These are phyloP conservation scores for Drepana arcuata DNA, from an alignment of 1,140 invertebrate genomes.

Conservation along the genomic window DNA sequence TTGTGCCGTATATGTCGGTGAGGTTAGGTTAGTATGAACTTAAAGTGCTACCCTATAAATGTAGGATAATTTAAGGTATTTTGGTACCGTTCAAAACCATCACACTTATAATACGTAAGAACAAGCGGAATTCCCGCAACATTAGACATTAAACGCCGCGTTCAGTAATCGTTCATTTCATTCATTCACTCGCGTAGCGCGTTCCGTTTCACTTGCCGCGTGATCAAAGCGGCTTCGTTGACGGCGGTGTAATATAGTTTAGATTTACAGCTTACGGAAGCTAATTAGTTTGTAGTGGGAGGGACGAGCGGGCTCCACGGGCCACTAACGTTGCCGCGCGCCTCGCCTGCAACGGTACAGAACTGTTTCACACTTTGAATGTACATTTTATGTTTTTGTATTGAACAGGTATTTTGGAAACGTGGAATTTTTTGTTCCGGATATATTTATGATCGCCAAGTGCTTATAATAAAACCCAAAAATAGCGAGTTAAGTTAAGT, in stretches of 20 bases:
- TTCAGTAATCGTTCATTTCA: slow-evolving; percentile 40
- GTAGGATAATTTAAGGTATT: too few relatives aligned
- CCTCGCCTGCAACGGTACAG: slow-evolving; percentile 31
- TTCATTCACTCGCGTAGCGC: slow-evolving; percentile 16
- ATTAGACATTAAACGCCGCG: slow-evolving; percentile 50
- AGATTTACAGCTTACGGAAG: slow-evolving; percentile 62
- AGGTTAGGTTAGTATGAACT: too few relatives aligned
- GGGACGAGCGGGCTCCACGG: slow-evolving; percentile 25
- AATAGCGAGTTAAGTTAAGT: too few relatives aligned
- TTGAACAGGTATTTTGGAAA: too few relatives aligned
- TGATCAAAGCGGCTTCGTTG: slow-evolving; percentile 52
- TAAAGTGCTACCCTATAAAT: too few relatives aligned
- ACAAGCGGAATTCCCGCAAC: slow-evolving; percentile 26
- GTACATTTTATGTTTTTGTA: too few relatives aligned
- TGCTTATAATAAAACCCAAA: too few relatives aligned
- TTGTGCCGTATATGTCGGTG: too few relatives aligned
- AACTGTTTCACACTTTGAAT: slow-evolving; percentile 22
- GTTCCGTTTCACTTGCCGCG: slow-evolving; percentile 45
- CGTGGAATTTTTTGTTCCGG: too few relatives aligned
- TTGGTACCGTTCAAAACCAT: too few relatives aligned
- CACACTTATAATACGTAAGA: too few relatives aligned
- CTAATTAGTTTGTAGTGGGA: slow-evolving; percentile 51
- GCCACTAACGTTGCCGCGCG: slow-evolving; percentile 27
- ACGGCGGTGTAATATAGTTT: slow-evolving; percentile 37
- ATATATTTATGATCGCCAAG: too few relatives aligned